phyloP scores from a whole-genome alignment of 2,113 vertebrate species.

The Phaethornis superciliosus region DNA sequence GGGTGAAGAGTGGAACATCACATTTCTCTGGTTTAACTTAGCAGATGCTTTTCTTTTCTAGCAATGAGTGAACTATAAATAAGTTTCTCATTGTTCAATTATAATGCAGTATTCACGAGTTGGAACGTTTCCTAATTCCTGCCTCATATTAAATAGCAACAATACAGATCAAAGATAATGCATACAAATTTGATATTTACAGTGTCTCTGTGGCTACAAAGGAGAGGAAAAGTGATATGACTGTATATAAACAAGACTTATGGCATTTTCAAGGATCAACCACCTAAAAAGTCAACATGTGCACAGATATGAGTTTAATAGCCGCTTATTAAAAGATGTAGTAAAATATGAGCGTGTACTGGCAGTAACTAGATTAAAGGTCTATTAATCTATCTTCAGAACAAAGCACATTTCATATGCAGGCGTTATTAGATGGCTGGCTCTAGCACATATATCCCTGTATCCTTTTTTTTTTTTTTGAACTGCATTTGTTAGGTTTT shows the following conservation, averaged over 20 bases:
- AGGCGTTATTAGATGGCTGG: background rate
- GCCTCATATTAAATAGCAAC: constrained; percentile 23
- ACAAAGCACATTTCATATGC: constrained; percentile 24
- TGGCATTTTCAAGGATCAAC: constrained; percentile 42
- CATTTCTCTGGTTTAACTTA: constrained; percentile 10
- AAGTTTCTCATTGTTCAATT: background rate
- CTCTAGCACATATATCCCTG: background rate
- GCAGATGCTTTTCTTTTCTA: constrained; percentile 7
- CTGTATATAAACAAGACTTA: constrained; percentile 45
- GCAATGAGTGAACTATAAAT: background rate
- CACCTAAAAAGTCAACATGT: constrained; percentile 44
- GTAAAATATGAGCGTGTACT: constrained; percentile 54
- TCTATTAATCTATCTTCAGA: constrained; percentile 48
- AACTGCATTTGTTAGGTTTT: constrained; percentile 1
- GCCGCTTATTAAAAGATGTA: constrained; percentile 51
- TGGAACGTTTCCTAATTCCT: constrained; percentile 32
- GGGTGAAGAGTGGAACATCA: background rate
- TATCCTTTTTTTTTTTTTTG: background rate
- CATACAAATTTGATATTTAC: constrained; percentile 55
- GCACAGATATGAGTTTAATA: constrained; percentile 33
- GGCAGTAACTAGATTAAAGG: constrained; percentile 58
- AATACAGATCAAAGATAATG: constrained; percentile 45
- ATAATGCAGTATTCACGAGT: background rate
- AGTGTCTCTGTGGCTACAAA: background rate
- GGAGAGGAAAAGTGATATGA: constrained; percentile 41